These are phyloP conservation scores for Ceratina calcarata DNA, from an alignment of 1,140 invertebrate species.

Conservation along the genomic window DNA sequence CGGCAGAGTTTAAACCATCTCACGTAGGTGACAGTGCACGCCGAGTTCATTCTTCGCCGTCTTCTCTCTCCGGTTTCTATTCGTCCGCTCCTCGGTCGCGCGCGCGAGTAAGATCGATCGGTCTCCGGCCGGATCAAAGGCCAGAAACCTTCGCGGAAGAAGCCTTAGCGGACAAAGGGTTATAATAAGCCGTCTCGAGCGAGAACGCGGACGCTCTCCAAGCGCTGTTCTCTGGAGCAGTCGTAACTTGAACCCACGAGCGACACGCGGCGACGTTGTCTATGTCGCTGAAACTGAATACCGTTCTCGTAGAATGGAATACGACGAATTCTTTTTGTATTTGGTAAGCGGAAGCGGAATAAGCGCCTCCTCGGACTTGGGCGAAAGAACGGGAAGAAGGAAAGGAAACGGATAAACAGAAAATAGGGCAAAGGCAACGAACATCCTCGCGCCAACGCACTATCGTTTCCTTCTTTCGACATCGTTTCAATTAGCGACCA, in stretches of 20 bases:
- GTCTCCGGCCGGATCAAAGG: slow-evolving; percentile 29
- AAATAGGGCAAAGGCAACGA: not conserved
- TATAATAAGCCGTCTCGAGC: slow-evolving; percentile 63
- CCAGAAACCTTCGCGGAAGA: slow-evolving; percentile 27
- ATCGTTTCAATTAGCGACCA: slow-evolving; percentile 63
- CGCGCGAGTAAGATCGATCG: slow-evolving; percentile 28
- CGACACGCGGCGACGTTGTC: not conserved
- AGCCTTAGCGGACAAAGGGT: slow-evolving; percentile 59
- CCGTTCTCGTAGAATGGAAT: not conserved
- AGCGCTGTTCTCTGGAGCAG: not conserved
- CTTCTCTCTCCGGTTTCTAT: not conserved
- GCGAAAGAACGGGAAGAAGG: not conserved
- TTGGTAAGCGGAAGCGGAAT: not conserved
- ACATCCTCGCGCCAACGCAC: too few relatives aligned
- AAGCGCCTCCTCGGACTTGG: not conserved
- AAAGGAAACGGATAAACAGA: not conserved
- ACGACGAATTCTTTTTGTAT: not conserved
- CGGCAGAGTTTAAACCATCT: slow-evolving; percentile 54
- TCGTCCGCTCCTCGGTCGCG: not conserved
- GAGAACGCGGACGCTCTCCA: slow-evolving; percentile 38
- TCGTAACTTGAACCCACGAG: slow-evolving; percentile 21
- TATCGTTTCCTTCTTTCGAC: slow-evolving; percentile 55
- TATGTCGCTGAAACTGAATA: slow-evolving; percentile 37
- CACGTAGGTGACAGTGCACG: slow-evolving; percentile 37
- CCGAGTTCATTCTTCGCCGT: slow-evolving; percentile 16